Evolutionary conservation across 2,797 vertebrate species (phyloP).

Genomic region (Limnodromus scolopaceus): DNA sequence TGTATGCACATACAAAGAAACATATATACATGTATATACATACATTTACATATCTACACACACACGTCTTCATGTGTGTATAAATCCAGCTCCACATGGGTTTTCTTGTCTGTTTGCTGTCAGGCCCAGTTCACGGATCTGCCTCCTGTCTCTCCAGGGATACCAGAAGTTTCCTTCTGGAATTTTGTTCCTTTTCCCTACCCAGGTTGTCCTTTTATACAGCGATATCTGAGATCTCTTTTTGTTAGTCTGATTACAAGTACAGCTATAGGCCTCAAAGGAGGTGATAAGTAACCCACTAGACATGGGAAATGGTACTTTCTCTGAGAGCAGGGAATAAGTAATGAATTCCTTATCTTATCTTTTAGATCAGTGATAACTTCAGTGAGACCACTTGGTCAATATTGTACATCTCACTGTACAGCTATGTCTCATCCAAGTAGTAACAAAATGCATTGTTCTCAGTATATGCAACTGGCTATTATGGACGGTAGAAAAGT

Average conservation of each 20-base stretch:
- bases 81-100: background rate
- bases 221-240: background rate
- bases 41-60: background rate
- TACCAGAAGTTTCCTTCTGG: background rate
- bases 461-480: background rate
- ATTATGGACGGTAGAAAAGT: background rate
- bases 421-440: background rate
- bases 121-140: background rate
- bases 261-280: background rate
- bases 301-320: background rate
- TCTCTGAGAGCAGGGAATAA: background rate
- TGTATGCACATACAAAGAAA: background rate
- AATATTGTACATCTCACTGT: background rate
- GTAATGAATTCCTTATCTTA: background rate
- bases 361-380: background rate
- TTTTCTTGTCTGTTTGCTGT: background rate
- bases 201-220: background rate
- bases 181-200: background rate
- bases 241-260: background rate
- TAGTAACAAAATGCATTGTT: background rate
- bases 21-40: background rate
- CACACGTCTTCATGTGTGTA: fast-evolving
- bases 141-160: background rate
- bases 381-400: background rate
- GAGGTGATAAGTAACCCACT: background rate